phyloP scores from a whole-genome alignment of 2,113 vertebrate species.

The Sinosuthora webbiana region DNA sequence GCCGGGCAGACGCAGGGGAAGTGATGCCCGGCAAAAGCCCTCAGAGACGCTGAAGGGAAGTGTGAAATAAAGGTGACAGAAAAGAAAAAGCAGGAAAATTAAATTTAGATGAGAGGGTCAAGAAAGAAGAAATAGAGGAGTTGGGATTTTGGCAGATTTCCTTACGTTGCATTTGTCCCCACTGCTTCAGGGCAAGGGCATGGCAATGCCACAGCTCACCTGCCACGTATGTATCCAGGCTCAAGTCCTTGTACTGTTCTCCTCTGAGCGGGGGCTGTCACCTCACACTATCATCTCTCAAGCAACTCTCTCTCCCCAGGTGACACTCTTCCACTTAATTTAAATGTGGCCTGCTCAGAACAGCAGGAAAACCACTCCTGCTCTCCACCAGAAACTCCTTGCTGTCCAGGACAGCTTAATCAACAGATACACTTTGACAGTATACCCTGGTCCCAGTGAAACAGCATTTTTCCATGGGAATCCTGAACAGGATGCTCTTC shows the following conservation, averaged over 20 bases:
- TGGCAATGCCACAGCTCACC: background rate
- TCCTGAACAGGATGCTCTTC: background rate
- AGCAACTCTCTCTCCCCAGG: background rate
- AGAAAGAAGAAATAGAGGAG: background rate
- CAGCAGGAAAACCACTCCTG: background rate
- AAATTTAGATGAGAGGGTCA: background rate
- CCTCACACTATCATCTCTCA: background rate
- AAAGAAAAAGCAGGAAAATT: background rate
- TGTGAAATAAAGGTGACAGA: background rate
- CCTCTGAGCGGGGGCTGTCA: background rate
- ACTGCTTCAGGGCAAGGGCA: background rate
- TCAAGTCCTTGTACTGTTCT: background rate
- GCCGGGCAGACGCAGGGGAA: rapidly evolving
- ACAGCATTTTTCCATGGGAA: background rate
- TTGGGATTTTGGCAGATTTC: background rate
- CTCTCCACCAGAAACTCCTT: background rate
- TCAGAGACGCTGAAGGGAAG: background rate
- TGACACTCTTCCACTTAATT: background rate
- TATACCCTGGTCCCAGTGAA: background rate
- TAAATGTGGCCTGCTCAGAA: background rate
- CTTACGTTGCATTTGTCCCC: background rate
- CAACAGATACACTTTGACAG: background rate
- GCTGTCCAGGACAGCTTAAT: background rate
- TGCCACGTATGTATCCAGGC: background rate
- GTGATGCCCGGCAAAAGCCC: background rate